These are phyloP conservation scores for Volucella inanis DNA, from an alignment of 2,888 invertebrate genomes.

Conservation along the genomic window DNA sequence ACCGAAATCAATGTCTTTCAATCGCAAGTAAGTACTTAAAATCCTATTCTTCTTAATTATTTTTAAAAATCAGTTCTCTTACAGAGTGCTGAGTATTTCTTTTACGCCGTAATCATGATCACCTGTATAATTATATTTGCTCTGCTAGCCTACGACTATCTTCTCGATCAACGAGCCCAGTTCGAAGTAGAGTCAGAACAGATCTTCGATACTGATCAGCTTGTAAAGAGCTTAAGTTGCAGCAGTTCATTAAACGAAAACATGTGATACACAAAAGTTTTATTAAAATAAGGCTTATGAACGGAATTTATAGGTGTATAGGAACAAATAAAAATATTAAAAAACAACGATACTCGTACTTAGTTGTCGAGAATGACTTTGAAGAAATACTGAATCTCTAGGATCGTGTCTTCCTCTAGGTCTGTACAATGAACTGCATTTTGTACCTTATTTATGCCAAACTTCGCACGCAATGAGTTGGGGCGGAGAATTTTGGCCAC, in stretches of 20 bases:
- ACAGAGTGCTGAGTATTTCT: conserved; percentile 81
- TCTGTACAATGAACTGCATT: conserved; percentile 98
- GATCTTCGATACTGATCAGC: background rate
- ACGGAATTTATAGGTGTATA: conserved; percentile 27
- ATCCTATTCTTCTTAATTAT: background rate
- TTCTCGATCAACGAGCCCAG: conserved; percentile 77
- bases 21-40: conserved; percentile 76
- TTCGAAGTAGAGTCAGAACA: conserved; percentile 11
- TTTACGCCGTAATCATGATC: conserved; percentile 81
- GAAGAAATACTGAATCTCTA: conserved; percentile 93
- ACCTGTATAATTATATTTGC: conserved; percentile 80
- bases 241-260: conserved; percentile 54
- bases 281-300: conserved; percentile 31
- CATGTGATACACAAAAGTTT: conserved; percentile 43
- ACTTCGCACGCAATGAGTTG: conserved; percentile 91
- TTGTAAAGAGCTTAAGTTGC: conserved; percentile 48
- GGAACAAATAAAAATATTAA: conserved; percentile 36
- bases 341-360: background rate
- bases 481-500: conserved; percentile 93
- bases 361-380: conserved; percentile 85
- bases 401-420: conserved; percentile 91
- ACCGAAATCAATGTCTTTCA: conserved; percentile 79
- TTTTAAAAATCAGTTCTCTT: conserved; percentile 15
- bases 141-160: conserved; percentile 80
- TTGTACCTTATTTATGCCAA: conserved; percentile 91